Percentiles rank a stretch among this genome's conserved stretches.
Evolutionary conservation across 23 tunicate species (phyloP).

Genomic region (Clavelina lepadiformis): DNA sequence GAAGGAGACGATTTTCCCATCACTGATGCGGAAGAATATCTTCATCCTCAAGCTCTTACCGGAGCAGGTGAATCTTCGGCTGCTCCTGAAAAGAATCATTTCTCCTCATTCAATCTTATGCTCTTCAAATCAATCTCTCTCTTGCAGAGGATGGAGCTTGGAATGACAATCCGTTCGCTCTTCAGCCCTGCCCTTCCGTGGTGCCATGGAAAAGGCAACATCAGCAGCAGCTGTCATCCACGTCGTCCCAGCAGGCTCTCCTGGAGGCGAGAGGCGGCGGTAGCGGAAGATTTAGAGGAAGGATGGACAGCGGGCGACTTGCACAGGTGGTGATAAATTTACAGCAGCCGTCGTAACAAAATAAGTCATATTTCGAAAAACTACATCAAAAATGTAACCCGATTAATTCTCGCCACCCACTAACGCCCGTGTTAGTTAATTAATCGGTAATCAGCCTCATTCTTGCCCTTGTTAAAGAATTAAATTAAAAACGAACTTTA

Average conservation of each 20-base stretch:
- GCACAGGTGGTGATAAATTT: too few relatives aligned
- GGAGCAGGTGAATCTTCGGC: not conserved
- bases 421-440: too few relatives aligned
- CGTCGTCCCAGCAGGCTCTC: constrained; percentile 40
- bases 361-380: too few relatives aligned
- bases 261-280: constrained; percentile 9
- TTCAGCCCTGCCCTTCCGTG: constrained; percentile 56
- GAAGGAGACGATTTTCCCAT: constrained; percentile 84
- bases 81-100: not conserved
- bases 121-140: not conserved
- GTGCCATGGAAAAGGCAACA: constrained; percentile 70
- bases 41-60: constrained; percentile 39
- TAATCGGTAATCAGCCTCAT: too few relatives aligned
- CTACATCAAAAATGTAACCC: too few relatives aligned
- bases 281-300: constrained; percentile 7
- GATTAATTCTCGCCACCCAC: too few relatives aligned
- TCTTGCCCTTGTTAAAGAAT: too few relatives aligned
- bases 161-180: constrained; percentile 13
- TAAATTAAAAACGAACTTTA: too few relatives aligned
- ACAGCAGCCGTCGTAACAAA: too few relatives aligned
- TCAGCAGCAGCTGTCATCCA: constrained; percentile 3
- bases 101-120: not conserved
- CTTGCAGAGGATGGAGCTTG: not conserved
- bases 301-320: not conserved
- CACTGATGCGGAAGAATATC: constrained; percentile 88